A percentile compares a stretch with the other conserved stretches of the same genome.
Evolutionary conservation across 2,888 invertebrate genomes (phyloP).

Genomic region (Plemyria rubiginata): DNA sequence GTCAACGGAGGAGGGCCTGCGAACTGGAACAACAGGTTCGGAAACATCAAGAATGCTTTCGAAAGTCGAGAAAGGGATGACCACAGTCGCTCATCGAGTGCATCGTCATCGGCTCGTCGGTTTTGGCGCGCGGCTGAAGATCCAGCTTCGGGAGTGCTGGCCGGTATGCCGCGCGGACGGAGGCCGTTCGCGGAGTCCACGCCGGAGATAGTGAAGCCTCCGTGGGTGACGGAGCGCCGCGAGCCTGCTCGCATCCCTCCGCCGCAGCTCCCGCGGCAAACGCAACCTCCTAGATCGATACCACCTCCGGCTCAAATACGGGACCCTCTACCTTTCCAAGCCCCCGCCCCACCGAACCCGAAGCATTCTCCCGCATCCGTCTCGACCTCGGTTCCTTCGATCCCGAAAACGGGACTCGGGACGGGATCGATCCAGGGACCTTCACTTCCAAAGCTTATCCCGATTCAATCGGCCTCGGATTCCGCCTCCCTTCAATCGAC

Average conservation of each 20-base stretch:
- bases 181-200: constrained; percentile 60
- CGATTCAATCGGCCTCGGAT: constrained; percentile 15
- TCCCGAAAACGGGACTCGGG: constrained; percentile 15
- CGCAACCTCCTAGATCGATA: constrained; percentile 32
- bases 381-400: constrained; percentile 26
- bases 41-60: constrained; percentile 92
- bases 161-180: constrained; percentile 48
- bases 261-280: constrained; percentile 44
- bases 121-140: constrained; percentile 88
- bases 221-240: constrained; percentile 74
- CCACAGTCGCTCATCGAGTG: constrained; percentile 71
- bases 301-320: constrained; percentile 28
- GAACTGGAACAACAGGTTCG: constrained; percentile 93
- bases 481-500: constrained; percentile 24
- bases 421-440: constrained; percentile 32
- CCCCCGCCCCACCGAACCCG: constrained; percentile 23
- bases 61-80: constrained; percentile 84
- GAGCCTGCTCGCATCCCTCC: constrained; percentile 46
- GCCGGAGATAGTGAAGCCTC: constrained; percentile 69
- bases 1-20: constrained; percentile 59
- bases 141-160: constrained; percentile 56
- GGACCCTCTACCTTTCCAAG: constrained; percentile 25
- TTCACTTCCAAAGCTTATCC: constrained; percentile 15
- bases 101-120: constrained; percentile 81
- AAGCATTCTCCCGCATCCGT: constrained; percentile 13